Evolutionary conservation across 2,113 vertebrate genomes (phyloP), one percentile per base, ranked within the genome.

Genomic region (Typhlomys cinereus): DNA sequence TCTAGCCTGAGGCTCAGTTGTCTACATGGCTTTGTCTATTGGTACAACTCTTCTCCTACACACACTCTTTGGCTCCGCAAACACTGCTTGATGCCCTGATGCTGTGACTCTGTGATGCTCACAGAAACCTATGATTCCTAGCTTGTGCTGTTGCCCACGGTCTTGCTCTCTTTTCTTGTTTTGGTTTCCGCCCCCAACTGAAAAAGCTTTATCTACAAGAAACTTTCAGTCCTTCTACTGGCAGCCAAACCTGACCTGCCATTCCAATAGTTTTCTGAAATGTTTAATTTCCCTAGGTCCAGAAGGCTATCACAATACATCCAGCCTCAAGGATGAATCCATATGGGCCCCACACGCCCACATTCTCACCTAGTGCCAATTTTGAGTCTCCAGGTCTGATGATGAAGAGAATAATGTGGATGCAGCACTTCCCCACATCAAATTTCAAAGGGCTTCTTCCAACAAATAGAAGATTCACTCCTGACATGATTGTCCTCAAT

Each of bases 201-300:
- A 87, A 79, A 89, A n/a, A 91, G 8, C 3, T 76, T 92, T 57
- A 81, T 27, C 57, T 84, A 23, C 23, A 75, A 93, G 67, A 75
- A 62, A n/a, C 67, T 81, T 79, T 73, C 2, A 64, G 36, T 23
- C 27, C 31, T 89, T 48, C 25, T 15, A 73, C 86, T 62, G 13
- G 6, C 17, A 44, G 34, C 21, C n/a, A 76, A 74, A 90, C 31
- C 29, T 76, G 73, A 82, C 15, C 48, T 66, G 81, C 23, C 59
- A 80, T 74, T 48, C 39, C 83, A 81, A 20, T 27, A 87, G 39
- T 75, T 78, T 70, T n/a, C 75, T 80, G 21, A 74, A n/a, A 54
- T 39, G 84, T 88, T 62, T 83, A 39, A 91, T 85, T 81, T 85
- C 15, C 88, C 84, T 87, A 4, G 9, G 59, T 85, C 9, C 67